phyloP scores from a whole-genome alignment of 1,140 invertebrate species.

The Luehdorfia chinensis region DNA sequence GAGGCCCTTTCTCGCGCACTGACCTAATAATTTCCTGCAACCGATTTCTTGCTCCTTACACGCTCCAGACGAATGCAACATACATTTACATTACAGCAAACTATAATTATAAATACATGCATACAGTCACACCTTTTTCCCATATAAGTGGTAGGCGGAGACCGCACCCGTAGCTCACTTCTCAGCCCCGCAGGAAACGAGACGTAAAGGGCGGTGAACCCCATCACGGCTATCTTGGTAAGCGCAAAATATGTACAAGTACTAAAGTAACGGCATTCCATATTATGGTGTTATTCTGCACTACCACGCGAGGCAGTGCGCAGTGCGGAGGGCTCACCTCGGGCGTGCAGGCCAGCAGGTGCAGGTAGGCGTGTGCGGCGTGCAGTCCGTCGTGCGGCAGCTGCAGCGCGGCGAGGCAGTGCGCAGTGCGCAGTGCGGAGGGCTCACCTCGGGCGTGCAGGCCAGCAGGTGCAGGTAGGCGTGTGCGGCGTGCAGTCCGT shows the following conservation, averaged over 20 bases:
- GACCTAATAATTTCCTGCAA: slow-evolving; percentile 89
- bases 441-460: neutral
- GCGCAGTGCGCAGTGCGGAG: slow-evolving; percentile 28
- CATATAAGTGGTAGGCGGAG: too few relatives aligned
- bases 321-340: neutral
- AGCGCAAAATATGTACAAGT: too few relatives aligned
- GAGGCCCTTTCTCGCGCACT: slow-evolving; percentile 88
- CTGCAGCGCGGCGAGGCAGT: slow-evolving; percentile 61
- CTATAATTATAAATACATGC: too few relatives aligned
- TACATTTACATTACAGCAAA: too few relatives aligned
- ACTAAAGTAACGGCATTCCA: too few relatives aligned
- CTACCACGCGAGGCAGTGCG: too few relatives aligned
- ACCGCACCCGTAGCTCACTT: too few relatives aligned
- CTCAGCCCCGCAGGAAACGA: too few relatives aligned
- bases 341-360: neutral
- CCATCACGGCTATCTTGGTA: neutral
- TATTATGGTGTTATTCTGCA: too few relatives aligned
- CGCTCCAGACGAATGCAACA: too few relatives aligned
- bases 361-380: slow-evolving; percentile 80
- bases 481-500: slow-evolving; percentile 81
- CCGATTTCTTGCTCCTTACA: too few relatives aligned
- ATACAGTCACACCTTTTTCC: too few relatives aligned
- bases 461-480: slow-evolving; percentile 36
- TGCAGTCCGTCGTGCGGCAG: slow-evolving; percentile 62
- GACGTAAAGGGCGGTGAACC: neutral